phyloP scores from a whole-genome alignment of 2,113 vertebrate genomes.

The Thinocorus orbignyianus region DNA sequence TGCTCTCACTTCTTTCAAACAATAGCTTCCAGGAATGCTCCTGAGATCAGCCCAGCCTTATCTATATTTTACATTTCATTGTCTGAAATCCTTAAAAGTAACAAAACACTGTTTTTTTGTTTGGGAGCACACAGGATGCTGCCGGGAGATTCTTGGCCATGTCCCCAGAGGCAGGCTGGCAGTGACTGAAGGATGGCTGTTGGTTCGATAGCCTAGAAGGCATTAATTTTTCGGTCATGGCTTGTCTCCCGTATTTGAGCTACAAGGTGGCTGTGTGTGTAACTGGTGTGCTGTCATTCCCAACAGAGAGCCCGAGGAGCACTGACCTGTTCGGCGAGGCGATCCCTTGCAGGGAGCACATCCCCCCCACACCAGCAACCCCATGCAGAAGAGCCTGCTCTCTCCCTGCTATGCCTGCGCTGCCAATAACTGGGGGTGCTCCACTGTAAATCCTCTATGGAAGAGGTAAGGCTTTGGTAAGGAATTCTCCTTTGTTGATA shows the following conservation, averaged over 20 bases:
- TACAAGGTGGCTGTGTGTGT: not conserved
- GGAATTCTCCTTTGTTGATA: not conserved
- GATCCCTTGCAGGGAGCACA: not conserved
- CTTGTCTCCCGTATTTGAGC: not conserved
- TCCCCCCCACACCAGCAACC: not conserved
- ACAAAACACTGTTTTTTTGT: not conserved
- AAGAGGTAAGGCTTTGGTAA: not conserved
- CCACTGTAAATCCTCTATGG: not conserved
- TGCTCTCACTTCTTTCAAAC: not conserved
- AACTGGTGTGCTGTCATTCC: not conserved
- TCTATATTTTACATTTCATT: slow-evolving; percentile 6
- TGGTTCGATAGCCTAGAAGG: not conserved
- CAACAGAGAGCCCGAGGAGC: not conserved
- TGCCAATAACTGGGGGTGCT: not conserved
- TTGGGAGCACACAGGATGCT: not conserved
- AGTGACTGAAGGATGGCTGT: not conserved
- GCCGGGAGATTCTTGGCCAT: not conserved
- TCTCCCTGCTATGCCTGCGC: not conserved
- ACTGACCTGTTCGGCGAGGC: not conserved
- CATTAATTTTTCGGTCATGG: not conserved
- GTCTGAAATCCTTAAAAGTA: not conserved
- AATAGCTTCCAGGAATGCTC: not conserved
- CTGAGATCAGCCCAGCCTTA: not conserved
- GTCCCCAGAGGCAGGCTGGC: not conserved
- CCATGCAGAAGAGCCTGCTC: not conserved